These are phyloP conservation scores for Mythimna lalbum DNA, from an alignment of 2,888 invertebrate genomes.

Conservation along the genomic window DNA sequence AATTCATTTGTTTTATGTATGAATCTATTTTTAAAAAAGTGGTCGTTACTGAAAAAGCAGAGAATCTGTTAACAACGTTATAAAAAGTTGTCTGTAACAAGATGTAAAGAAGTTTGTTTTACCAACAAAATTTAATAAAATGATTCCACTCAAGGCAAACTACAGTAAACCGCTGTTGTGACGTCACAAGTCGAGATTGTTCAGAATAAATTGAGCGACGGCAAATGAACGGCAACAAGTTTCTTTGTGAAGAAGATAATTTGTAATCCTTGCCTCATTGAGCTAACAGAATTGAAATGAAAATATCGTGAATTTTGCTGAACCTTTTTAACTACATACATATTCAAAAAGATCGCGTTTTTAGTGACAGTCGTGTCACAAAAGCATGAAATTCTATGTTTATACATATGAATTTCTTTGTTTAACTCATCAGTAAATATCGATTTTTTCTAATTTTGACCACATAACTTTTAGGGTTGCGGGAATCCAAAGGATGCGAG, in stretches of 20 bases:
- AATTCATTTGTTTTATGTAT: background rate
- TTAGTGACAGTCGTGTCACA: background rate
- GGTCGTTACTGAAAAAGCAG: background rate
- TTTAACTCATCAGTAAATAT: background rate
- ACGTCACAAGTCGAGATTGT: constrained; percentile 34
- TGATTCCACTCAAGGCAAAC: constrained; percentile 32
- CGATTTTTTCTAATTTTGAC: background rate
- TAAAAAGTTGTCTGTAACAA: background rate
- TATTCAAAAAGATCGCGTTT: constrained; percentile 13
- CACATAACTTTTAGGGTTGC: too few relatives aligned
- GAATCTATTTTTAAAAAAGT: too few relatives aligned
- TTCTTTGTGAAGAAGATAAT: constrained; percentile 17
- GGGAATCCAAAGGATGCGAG: too few relatives aligned
- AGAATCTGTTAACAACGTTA: background rate
- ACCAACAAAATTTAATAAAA: constrained; percentile 31
- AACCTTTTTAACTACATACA: constrained; percentile 10
- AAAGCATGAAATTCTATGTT: background rate
- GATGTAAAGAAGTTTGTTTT: constrained; percentile 17
- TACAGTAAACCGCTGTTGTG: constrained; percentile 8
- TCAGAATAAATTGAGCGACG: constrained; percentile 35
- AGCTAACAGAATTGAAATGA: constrained; percentile 16
- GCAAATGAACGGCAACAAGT: constrained; percentile 44
- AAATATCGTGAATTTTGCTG: constrained; percentile 5
- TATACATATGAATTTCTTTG: background rate
- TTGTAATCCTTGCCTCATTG: constrained; percentile 15